Base-by-base conservation (phyloP, 2,888 invertebrate genomes). In the Scelioninae gen. 1 region DNA sequence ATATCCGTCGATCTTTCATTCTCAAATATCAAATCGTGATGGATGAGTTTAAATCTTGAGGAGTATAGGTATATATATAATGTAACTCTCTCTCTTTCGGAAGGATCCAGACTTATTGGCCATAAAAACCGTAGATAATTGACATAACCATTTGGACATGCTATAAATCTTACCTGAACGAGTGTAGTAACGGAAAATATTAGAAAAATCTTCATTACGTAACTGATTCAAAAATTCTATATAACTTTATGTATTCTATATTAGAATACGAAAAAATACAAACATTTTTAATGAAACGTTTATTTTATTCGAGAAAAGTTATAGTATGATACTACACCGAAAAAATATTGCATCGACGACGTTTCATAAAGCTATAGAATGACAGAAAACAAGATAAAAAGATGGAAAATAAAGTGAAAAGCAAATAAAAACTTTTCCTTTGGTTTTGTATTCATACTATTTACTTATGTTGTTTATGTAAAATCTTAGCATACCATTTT, bases 141-240 rank as follows among this genome's bases (percentile, higher is more conserved):
- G 72, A 53, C 62, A 63, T 43, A 53, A 62, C 60, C 45, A 55
- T 72, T 72, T 53, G 53, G 45, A 53, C 38, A 7, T 29, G 49
- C 45, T 53, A 72, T 72, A 72, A 72, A 72, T 72, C 62, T 68
- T 45, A 15, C 34, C 15, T 8, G 55, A 34, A 55, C 34, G n/a
- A 8, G n/a, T 13, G 0, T 55, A 55, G 1, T 23, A 23, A 23
- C 23, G 34, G 55, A 13, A 7, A 10, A n/a, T 55, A 32, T 55
- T 5, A 34, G 15, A 34, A 55, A 49, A 49, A 49, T 23, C 16
- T 16, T 49, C 49, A 49, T 49, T 49, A 23, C 23, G 4, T 23
- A 23, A 23, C 23, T 23, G 23, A 23, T 4, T 23, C 23, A 23
- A 23, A 23, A 10, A 6, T 6, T 43, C n/a, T n/a, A n/a, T n/a